These are phyloP conservation scores for Orthonychiurus folsomi DNA, from an alignment of 2,888 invertebrate species.

Conservation along the genomic window DNA sequence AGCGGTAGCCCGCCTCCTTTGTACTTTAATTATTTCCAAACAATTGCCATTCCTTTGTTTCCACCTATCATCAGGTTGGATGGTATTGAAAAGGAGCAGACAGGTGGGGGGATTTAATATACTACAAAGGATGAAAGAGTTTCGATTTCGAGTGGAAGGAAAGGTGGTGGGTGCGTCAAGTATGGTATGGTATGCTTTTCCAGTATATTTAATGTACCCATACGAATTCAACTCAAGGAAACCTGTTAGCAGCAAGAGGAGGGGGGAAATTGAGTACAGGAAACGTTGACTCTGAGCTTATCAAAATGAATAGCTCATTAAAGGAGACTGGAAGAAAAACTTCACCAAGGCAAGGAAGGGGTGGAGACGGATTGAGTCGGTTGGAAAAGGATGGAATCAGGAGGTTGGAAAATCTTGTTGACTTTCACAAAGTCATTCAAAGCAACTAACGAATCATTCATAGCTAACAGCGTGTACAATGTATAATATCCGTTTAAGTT, in stretches of 20 bases:
- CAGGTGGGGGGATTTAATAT: not conserved
- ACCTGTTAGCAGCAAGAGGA: not conserved
- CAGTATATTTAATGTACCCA: not conserved
- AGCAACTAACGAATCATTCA: constrained; percentile 31
- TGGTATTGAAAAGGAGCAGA: not conserved
- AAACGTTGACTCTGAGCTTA: constrained; percentile 12
- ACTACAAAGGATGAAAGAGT: not conserved
- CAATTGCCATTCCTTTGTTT: not conserved
- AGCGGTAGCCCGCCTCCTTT: too few species aligned
- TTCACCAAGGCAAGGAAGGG: not conserved
- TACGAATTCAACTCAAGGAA: not conserved
- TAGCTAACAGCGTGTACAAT: too few species aligned
- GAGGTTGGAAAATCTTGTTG: not conserved
- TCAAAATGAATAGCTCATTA: constrained; percentile 32
- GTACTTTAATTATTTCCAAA: not conserved
- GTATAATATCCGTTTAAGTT: too few species aligned
- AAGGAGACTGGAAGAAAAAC: constrained; percentile 14
- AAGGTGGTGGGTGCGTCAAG: not conserved
- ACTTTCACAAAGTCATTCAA: constrained; percentile 16
- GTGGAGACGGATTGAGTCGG: constrained; percentile 7
- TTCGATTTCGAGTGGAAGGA: too few species aligned
- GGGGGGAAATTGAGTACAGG: not conserved
- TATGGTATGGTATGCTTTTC: not conserved
- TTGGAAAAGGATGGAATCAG: constrained; percentile 13
- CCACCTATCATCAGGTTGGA: not conserved